Evolutionary conservation across 2,797 vertebrate genomes (phyloP).

Genomic region (Falco peregrinus): DNA sequence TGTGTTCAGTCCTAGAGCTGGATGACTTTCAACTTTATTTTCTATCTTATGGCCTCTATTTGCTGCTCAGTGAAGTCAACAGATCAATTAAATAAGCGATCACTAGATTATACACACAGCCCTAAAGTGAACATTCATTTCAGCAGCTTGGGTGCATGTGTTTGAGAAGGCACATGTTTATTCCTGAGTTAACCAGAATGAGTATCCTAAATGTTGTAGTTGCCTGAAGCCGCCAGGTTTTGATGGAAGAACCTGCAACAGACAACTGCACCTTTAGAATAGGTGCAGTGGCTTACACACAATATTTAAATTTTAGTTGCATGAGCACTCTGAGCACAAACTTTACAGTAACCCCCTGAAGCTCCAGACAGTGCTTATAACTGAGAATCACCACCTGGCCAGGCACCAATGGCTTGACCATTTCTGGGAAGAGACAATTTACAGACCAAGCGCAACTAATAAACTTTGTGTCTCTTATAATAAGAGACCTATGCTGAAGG

Average conservation of each 20-base stretch:
- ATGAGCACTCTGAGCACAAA: not conserved
- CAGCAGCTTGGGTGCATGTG: accelerated
- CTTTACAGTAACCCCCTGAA: not conserved
- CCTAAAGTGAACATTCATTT: not conserved
- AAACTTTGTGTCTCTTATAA: not conserved
- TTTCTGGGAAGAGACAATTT: not conserved
- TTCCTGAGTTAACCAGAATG: not conserved
- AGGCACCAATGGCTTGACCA: not conserved
- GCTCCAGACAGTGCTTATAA: not conserved
- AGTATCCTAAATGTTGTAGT: not conserved
- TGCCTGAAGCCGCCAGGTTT: not conserved
- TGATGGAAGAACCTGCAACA: not conserved
- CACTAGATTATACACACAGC: not conserved
- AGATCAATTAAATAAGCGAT: not conserved
- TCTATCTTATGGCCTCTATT: not conserved
- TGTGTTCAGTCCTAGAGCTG: not conserved
- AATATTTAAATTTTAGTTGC: not conserved
- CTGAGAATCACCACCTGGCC: not conserved
- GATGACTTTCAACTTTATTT: not conserved
- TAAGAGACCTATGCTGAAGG: not conserved
- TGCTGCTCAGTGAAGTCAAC: not conserved
- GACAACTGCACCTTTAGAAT: not conserved
- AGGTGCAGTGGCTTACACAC: not conserved
- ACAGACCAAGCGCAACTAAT: not conserved
- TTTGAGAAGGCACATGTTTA: not conserved